Evolutionary conservation across 92 coral and sea anemone genomes (phyloP), one percentile per base, ranked within the genome.

Genomic region (Palythoa heliodiscus): DNA sequence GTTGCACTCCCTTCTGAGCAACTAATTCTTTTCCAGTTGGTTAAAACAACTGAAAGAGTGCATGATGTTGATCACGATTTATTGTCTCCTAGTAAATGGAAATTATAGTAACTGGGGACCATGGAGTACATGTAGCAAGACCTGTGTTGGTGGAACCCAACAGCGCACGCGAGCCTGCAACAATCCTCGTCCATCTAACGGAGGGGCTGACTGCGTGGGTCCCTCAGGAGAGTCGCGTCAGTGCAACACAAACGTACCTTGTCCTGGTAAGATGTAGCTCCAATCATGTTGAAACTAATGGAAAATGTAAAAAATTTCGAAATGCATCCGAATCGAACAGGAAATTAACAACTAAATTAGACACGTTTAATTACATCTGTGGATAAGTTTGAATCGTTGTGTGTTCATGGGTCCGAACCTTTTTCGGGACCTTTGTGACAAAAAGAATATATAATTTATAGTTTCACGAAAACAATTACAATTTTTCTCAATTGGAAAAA

Each of bases 141-240:
- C 77, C 15, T 73, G 77, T 73, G 53, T 52, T 19, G 77, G 77
- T 40, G 77, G 77, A 73, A 73, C 60, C 20, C 77, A 73, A 17
- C 77, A 73, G 52, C 54, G 77, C 3, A 13, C 77, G 22, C 77
- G 77, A 43, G 15, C 24, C 58, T 73, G 77, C 57, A 63, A 63
- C 69, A 63, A 63, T 63, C 69, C 69, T 7, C 69, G 24, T 7
- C 69, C 69, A 6, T 14, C 82, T 17, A 61, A 77, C 70, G 70
- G 70, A 11, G 82, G 82, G 15, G 15, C 52, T n/a, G 63, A 55
- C 24, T 77, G 82, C 52, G 70, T 25, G n/a, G 82, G 82, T 3
- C 82, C 82, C 0, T 19, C 52, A 0, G 35, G 14, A 29, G 68
- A 77, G 38, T 55, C 70, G 24, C 82, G 82, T 14, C 82, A 52